Base-by-base conservation (phyloP, 2,888 invertebrate species). In the Stenurella melanura region DNA sequence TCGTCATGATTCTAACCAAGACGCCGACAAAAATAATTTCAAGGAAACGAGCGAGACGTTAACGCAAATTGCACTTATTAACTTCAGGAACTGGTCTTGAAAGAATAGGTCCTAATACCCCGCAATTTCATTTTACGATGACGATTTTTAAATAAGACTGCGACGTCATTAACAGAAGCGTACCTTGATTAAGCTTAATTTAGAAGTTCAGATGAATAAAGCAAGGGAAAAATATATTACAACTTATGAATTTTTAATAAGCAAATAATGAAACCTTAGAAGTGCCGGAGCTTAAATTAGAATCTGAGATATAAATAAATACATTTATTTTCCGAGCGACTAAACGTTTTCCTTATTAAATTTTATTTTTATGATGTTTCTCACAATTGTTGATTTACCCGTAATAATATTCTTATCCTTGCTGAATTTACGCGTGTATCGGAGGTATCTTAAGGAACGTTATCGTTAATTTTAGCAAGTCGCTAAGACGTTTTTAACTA, bases 141-240 rank as follows among this genome's bases (percentile, higher is more conserved):
- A 50, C 50, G 50, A 50, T 50, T 50, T 50, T 50, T 50, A 50
- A 50, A 50, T 50, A 50, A n/a, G n/a, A 6, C 7, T n/a, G n/a
- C 15, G 50, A 50, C 50, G 15, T 50, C 50, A 50, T 50, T 50
- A 50, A 50, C 50, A 15, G 50, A 50, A 50, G 50, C 50, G 50
- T 50, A n/a, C 50, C n/a, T 50, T 50, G 50, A 50, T 50, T 50
- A 50, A 50, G 50, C 50, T 50, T 50, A 50, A 50, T 50, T 50
- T n/a, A 1, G 50, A n/a, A n/a, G 3, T 50, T n/a, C 1, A n/a
- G 50, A 6, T n/a, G n/a, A n/a, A n/a, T 15, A 15, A 50, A n/a
- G 50, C 15, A 50, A 42, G 42, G 42, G 12, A 42, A 42, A 26
- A 42, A 42, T 42, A 42, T 50, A 50, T 50, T 50, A n/a, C 50